Evolutionary conservation across 2,888 invertebrate species (phyloP).

Genomic region (Unio delphinus): DNA sequence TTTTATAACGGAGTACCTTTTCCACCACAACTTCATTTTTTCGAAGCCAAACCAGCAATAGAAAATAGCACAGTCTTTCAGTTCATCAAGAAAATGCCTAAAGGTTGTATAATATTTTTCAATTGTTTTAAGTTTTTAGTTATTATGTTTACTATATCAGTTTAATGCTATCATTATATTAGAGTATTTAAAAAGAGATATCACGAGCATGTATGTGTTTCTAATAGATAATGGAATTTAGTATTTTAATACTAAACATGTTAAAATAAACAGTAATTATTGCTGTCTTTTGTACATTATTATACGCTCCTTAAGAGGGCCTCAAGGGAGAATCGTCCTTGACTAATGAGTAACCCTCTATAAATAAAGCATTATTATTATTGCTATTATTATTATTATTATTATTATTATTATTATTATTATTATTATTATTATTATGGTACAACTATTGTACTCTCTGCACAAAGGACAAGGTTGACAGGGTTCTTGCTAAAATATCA

Average conservation of each 20-base stretch:
- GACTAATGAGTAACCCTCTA: too few relatives aligned
- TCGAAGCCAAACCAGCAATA: conserved; percentile 36
- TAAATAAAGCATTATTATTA: too few relatives aligned
- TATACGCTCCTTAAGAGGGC: too few relatives aligned
- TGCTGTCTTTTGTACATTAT: too few relatives aligned
- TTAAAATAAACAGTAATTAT: too few relatives aligned
- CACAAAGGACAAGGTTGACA: not conserved
- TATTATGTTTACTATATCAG: not conserved
- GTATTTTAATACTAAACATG: too few relatives aligned
- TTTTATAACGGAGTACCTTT: conserved; percentile 29
- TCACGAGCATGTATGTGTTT: too few relatives aligned
- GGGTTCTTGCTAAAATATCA: not conserved
- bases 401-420: too few relatives aligned
- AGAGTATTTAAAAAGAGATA: too few relatives aligned
- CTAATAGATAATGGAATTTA: too few relatives aligned
- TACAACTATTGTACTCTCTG: not conserved
- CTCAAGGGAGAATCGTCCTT: too few relatives aligned
- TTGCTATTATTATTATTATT: too few relatives aligned
- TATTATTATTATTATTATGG: not conserved
- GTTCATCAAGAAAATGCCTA: conserved; percentile 53
- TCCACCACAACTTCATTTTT: conserved; percentile 37
- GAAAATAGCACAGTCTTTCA: conserved; percentile 50
- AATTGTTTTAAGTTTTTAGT: not conserved
- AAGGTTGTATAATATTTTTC: conserved; percentile 36
- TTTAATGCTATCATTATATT: not conserved